A percentile compares a stretch with the other conserved stretches of the same genome.
Evolutionary conservation across 2,113 vertebrate genomes (phyloP).

Genomic region (Nothoprocta perdicaria): DNA sequence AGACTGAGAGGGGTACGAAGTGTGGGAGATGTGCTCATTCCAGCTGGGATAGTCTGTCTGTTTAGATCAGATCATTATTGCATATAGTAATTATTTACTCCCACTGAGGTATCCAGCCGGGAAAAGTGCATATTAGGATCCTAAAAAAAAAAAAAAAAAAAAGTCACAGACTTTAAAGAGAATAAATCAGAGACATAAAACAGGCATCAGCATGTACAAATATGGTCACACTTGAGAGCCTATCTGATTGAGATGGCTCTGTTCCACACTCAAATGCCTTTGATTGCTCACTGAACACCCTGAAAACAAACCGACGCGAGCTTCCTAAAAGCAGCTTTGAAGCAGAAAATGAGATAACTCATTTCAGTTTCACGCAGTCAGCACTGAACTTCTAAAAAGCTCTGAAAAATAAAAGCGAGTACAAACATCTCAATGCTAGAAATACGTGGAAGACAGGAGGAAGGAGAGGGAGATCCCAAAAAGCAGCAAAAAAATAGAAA

Average conservation of each 20-base stretch:
- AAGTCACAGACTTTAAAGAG: conserved; percentile 47
- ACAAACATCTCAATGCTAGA: background rate
- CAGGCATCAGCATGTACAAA: conserved; percentile 44
- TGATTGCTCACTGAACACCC: conserved; percentile 48
- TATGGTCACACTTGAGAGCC: conserved; percentile 49
- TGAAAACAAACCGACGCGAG: conserved; percentile 27
- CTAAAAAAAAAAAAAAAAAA: conserved; percentile 8
- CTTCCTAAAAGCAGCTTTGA: conserved; percentile 40
- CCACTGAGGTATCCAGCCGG: conserved; percentile 6
- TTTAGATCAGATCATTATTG: background rate
- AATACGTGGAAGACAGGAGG: background rate
- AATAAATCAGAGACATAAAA: conserved; percentile 35
- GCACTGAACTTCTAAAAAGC: background rate
- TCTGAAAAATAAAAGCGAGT: background rate
- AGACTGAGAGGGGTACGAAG: background rate
- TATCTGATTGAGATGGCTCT: background rate
- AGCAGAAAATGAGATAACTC: conserved; percentile 58
- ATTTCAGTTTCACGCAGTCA: conserved; percentile 32
- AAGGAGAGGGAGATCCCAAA: conserved; percentile 41
- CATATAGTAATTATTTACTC: background rate
- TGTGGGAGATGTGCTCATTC: background rate
- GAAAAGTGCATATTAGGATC: conserved; percentile 48
- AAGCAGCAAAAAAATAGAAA: background rate
- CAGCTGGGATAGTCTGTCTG: background rate
- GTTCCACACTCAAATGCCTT: background rate